Base-by-base conservation (phyloP, 2,113 vertebrate species). In the Candoia aspera region DNA sequence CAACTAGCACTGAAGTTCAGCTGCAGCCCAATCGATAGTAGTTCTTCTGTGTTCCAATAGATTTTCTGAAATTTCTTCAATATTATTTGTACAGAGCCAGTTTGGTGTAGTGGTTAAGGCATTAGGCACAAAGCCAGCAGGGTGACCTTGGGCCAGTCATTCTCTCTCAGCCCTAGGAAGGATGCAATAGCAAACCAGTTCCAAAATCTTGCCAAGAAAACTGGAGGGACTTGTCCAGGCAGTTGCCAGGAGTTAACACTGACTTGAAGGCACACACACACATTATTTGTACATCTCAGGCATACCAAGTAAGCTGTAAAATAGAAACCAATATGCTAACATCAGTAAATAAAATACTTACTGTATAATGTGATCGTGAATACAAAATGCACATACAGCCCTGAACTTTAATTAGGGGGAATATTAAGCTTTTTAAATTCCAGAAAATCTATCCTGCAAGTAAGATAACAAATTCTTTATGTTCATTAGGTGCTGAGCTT, bases 401-500 rank as follows among this genome's bases (percentile, higher is more conserved):
- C 29, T 6, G 10, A 53, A 54, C 13, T 37, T 21, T 10, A 88
- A 79, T 93, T 59, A 29, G 2, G 0, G 84, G 90, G 33, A n/a
- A 73, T 55, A 23, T 83, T 62, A 5, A 86, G 17, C 59, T 95
- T 95, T 91, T 42, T 85, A 90, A 85, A 49, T 90, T 68, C 55
- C 2, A 88, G 2, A 19, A 60, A 62, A 8, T 54, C 19, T 84
- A 23, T 42, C 12, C 24, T 60, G 19, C 13, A 53, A n/a, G 8
- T 87, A 58, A 68, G 54, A 92, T 84, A 42, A 93, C 93, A 57
- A 84, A 23, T 6, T 6, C 59, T 93, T 79, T 91, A 91, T 86
- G 84, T 68, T 87, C 90, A 94, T 87, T 94, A 97, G 97, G 97
- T 86, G 95, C 96, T 12, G 95, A 96, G 9, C 94, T 97, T 57